phyloP scores from a whole-genome alignment of 2,888 invertebrate species.

The Dendrolimus houi region DNA sequence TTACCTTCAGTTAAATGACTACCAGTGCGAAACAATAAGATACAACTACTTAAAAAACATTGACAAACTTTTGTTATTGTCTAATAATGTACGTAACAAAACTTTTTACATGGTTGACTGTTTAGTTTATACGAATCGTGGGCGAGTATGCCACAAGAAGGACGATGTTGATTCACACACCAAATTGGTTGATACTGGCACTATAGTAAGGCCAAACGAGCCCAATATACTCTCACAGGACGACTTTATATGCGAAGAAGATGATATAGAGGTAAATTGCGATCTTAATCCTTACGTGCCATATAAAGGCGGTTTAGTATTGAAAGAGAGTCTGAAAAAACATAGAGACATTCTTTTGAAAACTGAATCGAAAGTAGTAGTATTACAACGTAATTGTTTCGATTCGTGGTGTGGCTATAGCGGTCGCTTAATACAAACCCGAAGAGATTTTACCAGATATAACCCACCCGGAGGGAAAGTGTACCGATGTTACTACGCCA shows the following conservation, averaged over 20 bases:
- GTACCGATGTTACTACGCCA: slow-evolving; percentile 52
- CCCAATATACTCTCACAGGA: slow-evolving; percentile 47
- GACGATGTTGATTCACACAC: slow-evolving; percentile 34
- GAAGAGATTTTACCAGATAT: slow-evolving; percentile 22
- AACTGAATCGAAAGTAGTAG: slow-evolving; percentile 29
- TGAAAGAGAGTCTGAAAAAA: slow-evolving; percentile 29
- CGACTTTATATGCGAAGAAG: slow-evolving; percentile 59
- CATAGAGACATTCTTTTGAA: slow-evolving; percentile 43
- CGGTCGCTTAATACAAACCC: slow-evolving; percentile 25
- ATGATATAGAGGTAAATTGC: slow-evolving; percentile 34
- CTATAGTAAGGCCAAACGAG: slow-evolving; percentile 45
- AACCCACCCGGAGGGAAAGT: slow-evolving; percentile 49
- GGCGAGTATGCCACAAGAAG: slow-evolving; percentile 54
- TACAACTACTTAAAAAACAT: slow-evolving; percentile 50
- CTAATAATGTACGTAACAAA: slow-evolving; percentile 38
- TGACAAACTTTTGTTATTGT: slow-evolving; percentile 52
- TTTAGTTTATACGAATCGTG: slow-evolving; percentile 47
- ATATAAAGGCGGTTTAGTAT: slow-evolving; percentile 31
- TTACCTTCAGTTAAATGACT: slow-evolving; percentile 24
- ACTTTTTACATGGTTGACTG: slow-evolving; percentile 55
- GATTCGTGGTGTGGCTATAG: slow-evolving; percentile 51
- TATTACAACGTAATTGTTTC: slow-evolving; percentile 36
- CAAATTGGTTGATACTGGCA: slow-evolving; percentile 45
- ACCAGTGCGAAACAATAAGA: slow-evolving; percentile 42
- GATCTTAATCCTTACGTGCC: slow-evolving; percentile 49